Conservation (phyloP, 2,797 vertebrate species). For the Heteromormyrus szaboi region DNA sequence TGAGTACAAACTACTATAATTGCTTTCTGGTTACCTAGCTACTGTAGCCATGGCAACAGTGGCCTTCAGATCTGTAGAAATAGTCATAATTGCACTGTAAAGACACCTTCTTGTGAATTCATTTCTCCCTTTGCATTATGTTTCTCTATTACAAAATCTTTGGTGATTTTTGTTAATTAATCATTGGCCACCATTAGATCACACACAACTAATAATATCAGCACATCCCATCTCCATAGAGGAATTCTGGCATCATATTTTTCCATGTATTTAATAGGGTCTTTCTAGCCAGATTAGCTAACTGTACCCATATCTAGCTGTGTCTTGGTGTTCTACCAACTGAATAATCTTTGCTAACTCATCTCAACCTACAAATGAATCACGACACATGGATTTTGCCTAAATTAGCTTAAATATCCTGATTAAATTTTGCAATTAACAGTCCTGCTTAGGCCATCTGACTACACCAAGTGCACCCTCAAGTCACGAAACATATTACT, state of each 20-base stretch:
- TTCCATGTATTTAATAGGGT: neutral
- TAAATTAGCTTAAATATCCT: constrained; percentile 34
- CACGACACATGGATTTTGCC: constrained; percentile 29
- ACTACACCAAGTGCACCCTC: neutral
- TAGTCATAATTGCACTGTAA: constrained; percentile 19
- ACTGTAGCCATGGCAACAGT: constrained; percentile 45
- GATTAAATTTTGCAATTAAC: constrained; percentile 21
- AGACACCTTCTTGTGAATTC: neutral
- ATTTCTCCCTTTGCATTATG: neutral
- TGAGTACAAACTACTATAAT: constrained; percentile 25
- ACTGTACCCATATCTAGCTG: neutral
- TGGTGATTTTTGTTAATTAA: neutral
- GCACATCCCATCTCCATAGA: neutral
- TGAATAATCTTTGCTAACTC: constrained; percentile 1
- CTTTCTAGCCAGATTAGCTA: neutral
- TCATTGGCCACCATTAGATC: neutral
- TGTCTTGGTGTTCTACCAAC: constrained; percentile 14
- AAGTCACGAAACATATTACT: neutral
- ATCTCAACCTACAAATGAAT: constrained; percentile 32
- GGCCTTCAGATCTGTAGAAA: constrained; percentile 27
- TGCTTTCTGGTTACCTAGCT: constrained; percentile 40
- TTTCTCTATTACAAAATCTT: neutral
- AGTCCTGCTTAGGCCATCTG: constrained; percentile 18
- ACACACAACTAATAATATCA: neutral
- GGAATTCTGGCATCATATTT: neutral